These are phyloP conservation scores for Barbus barbus DNA, from an alignment of 2,113 vertebrate genomes.

Conservation along the genomic window DNA sequence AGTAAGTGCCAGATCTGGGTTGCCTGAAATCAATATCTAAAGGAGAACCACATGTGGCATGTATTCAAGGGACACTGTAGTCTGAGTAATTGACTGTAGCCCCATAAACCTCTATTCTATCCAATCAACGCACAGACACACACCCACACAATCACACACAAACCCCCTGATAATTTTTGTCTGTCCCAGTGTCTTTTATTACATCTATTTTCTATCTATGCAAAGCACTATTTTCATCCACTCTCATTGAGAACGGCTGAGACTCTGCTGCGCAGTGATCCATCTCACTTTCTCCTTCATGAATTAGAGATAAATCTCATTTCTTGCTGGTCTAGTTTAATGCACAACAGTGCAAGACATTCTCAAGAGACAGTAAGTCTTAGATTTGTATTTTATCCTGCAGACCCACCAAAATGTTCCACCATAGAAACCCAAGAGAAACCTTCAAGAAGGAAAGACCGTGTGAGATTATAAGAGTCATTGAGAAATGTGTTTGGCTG, in stretches of 20 bases:
- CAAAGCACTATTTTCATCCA: slow-evolving; percentile 50
- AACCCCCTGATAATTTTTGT: slow-evolving; percentile 1
- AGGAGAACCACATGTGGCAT: slow-evolving; percentile 36
- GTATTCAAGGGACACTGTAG: slow-evolving; percentile 7
- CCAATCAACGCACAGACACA: slow-evolving; percentile 34
- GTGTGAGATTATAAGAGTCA: neutral
- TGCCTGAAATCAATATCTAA: slow-evolving; percentile 25
- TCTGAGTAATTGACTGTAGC: slow-evolving; percentile 40
- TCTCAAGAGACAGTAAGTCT: slow-evolving; percentile 31
- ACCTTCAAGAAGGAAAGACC: neutral
- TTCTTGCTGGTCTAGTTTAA: slow-evolving; percentile 55
- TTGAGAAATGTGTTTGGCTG: neutral
- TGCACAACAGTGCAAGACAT: slow-evolving; percentile 53
- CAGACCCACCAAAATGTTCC: neutral
- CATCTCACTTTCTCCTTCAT: slow-evolving; percentile 55
- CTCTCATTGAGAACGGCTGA: slow-evolving; percentile 27
- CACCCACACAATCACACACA: neutral
- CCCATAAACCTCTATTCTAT: slow-evolving; percentile 38
- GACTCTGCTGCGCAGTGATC: slow-evolving; percentile 17
- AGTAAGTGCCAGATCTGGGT: neutral
- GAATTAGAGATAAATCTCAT: slow-evolving; percentile 64
- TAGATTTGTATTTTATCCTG: slow-evolving; percentile 37
- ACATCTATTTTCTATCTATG: slow-evolving; percentile 33
- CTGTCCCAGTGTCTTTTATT: slow-evolving; percentile 25
- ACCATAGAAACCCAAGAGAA: slow-evolving; percentile 8